phyloP scores from a whole-genome alignment of 1,140 invertebrate species.

The Pseudobourletiella spinata region DNA sequence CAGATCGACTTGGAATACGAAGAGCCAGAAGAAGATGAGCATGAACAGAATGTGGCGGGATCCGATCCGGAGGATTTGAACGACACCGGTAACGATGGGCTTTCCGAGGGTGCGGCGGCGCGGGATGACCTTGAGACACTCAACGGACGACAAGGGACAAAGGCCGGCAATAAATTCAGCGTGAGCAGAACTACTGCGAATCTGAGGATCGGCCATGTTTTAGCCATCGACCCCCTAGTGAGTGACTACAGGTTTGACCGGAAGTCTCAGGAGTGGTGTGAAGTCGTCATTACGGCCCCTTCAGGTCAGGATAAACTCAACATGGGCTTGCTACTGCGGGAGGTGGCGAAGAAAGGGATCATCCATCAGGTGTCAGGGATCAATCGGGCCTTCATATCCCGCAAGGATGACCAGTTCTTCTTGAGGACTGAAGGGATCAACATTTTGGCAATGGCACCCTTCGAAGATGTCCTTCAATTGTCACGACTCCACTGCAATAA shows the following conservation, averaged over 20 bases:
- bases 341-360: constrained; percentile 61
- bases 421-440: constrained; percentile 94
- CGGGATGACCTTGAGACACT: constrained; percentile 20
- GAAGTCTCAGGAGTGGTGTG: constrained; percentile 61
- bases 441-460: constrained; percentile 68
- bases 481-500: constrained; percentile 87
- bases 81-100: constrained; percentile 40
- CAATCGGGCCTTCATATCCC: constrained; percentile 59
- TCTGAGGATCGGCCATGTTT: constrained; percentile 8
- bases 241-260: constrained; percentile 67
- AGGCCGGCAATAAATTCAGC: background rate
- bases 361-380: constrained; percentile 73
- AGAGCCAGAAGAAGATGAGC: constrained; percentile 51
- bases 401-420: constrained; percentile 45
- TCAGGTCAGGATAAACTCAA: constrained; percentile 49
- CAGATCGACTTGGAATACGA: constrained; percentile 64
- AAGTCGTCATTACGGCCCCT: constrained; percentile 53
- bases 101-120: constrained; percentile 24
- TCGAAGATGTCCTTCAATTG: constrained; percentile 70
- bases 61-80: constrained; percentile 14
- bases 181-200: background rate
- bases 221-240: constrained; percentile 44
- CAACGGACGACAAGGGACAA: constrained; percentile 44
- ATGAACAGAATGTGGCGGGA: constrained; percentile 34
- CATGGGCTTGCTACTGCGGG: constrained; percentile 64